Base-by-base conservation (phyloP, 2,797 vertebrate species). In the Sebastes reedi region DNA sequence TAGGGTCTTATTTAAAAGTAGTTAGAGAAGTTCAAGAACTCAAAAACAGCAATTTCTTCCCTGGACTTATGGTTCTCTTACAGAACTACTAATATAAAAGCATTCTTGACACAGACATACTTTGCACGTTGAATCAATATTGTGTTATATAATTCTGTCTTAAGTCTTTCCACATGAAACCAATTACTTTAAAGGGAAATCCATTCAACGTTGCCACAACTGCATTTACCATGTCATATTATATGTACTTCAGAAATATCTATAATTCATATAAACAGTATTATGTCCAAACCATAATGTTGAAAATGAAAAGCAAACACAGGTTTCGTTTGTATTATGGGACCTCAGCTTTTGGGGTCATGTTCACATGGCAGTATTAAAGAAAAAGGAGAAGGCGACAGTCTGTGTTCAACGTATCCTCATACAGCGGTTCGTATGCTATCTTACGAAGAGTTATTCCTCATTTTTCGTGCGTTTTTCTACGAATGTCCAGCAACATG, bases 351-450 rank as follows among this genome's bases (percentile, higher is more conserved):
- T 62, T 62, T 61, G 7, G n/a, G 3, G 22, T 67, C 8, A n/a
- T n/a, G n/a, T 30, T 22, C 54, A 64, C 50, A 20, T 10, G 61
- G 22, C 5, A 55, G 25, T 20, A 29, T 10, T 62, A 2, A 20
- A 16, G 7, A n/a, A 68, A 60, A 46, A 10, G 12, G 0, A 59
- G 64, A 58, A 36, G 7, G 14, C 20, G 20, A 18, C 46, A 52
- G 46, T 52, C 20, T n/a, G 20, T 3, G 42, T 18, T 50, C 42
- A 50, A 50, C 18, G 18, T 50, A 8, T 50, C 46, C 46, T 50
- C 46, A 50, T 50, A 50, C 46, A 50, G 0, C 16, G 14, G 42
- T 46, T 0, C 16, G 1, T 46, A 13, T 0, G 36, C 0, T 0
- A 39, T 39, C 36, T 39, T 0, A 0, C 36, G 16, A 46, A 46